A percentile compares a stretch with the other conserved stretches of the same genome.
These are phyloP conservation scores for Axis porcinus DNA, from an alignment of 2,113 vertebrate genomes.

Conservation along the genomic window DNA sequence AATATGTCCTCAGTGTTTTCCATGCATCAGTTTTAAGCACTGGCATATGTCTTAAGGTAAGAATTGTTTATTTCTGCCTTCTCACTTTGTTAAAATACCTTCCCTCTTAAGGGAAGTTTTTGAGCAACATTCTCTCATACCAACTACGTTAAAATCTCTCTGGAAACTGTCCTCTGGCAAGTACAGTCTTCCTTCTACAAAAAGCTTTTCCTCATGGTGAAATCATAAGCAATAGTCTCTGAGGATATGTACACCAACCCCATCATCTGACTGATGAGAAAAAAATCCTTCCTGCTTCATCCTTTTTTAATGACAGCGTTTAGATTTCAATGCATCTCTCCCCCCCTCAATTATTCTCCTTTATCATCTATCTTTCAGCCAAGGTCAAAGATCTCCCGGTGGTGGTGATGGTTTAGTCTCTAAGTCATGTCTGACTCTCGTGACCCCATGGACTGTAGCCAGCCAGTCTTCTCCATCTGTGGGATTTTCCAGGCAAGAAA, in stretches of 20 bases:
- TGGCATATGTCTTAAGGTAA: background rate
- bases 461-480: background rate
- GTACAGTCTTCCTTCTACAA: background rate
- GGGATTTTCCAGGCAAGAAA: background rate
- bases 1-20: background rate
- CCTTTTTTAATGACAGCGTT: background rate
- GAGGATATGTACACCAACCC: background rate
- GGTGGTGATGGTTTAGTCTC: background rate
- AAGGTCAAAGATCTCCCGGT: background rate
- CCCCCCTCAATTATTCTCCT: background rate
- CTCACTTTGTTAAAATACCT: background rate
- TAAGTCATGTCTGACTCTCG: background rate
- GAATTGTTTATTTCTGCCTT: conserved; percentile 2
- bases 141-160: background rate
- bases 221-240: background rate
- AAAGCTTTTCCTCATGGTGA: background rate
- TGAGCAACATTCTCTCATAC: background rate
- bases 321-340: background rate
- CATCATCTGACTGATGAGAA: background rate
- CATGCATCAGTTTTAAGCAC: background rate
- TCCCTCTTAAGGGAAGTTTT: background rate
- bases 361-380: background rate
- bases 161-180: background rate
- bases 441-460: background rate
- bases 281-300: background rate